phyloP scores from a whole-genome alignment of 2,797 vertebrate species.

The Ptychadena robeensis region DNA sequence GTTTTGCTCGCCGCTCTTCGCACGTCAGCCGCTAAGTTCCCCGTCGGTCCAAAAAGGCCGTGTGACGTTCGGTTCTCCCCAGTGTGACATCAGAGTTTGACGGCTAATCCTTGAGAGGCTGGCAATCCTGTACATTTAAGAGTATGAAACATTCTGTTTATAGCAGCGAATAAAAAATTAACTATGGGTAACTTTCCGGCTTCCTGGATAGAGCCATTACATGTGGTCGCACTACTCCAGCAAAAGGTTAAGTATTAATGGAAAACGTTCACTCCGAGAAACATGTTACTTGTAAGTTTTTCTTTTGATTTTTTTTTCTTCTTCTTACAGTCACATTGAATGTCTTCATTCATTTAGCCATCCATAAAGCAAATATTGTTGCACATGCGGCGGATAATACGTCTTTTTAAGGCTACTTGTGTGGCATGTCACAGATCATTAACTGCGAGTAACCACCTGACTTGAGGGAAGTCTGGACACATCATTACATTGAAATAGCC shows the following conservation, averaged over 20 bases:
- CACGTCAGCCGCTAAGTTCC: slow-evolving; percentile 3
- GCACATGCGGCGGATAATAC: slow-evolving; percentile 97
- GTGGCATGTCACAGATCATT: slow-evolving; percentile 99
- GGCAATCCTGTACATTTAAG: slow-evolving; percentile 65
- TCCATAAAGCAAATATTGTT: slow-evolving; percentile 99
- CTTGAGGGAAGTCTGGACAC: slow-evolving; percentile 89
- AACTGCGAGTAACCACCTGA: slow-evolving; percentile 90
- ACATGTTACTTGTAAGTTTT: slow-evolving; percentile 86
- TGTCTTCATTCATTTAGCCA: slow-evolving; percentile 97
- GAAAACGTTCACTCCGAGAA: slow-evolving; percentile 84
- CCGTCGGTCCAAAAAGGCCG: background rate
- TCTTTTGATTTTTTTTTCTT: slow-evolving; percentile 86
- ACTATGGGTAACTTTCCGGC: slow-evolving; percentile 75
- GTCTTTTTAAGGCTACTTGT: slow-evolving; percentile 96
- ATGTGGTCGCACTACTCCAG: slow-evolving; percentile 78
- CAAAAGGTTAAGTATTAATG: slow-evolving; percentile 87
- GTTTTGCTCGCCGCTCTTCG: slow-evolving; percentile 10
- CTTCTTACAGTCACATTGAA: slow-evolving; percentile 92
- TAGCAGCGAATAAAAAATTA: slow-evolving; percentile 75
- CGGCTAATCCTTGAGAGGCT: slow-evolving; percentile 61
- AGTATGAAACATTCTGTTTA: slow-evolving; percentile 68
- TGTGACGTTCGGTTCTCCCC: slow-evolving; percentile 41
- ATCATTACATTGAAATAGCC: slow-evolving; percentile 89
- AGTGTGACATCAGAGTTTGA: slow-evolving; percentile 61
- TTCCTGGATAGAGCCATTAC: slow-evolving; percentile 76